Percentiles rank a stretch among this genome's conserved stretches.
These are phyloP conservation scores for Drosophila histrio DNA, from an alignment of 2,888 invertebrate genomes.

Conservation along the genomic window DNA sequence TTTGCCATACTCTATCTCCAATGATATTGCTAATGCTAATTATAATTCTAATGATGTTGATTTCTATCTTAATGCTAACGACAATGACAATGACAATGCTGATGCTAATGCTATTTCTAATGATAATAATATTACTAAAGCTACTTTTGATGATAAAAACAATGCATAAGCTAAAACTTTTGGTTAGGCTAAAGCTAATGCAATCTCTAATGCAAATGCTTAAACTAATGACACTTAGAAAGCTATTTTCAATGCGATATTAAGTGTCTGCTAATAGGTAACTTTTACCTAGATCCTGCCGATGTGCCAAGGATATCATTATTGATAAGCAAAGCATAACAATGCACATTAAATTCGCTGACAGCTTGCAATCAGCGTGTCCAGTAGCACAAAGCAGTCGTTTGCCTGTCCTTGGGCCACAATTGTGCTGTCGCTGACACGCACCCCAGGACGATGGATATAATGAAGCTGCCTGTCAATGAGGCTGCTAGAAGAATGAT, in stretches of 20 bases:
- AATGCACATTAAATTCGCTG: slow-evolving; percentile 43
- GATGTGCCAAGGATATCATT: neutral
- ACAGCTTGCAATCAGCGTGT: slow-evolving; percentile 30
- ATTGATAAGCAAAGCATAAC: slow-evolving; percentile 11
- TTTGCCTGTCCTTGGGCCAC: slow-evolving; percentile 31
- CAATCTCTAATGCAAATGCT: neutral
- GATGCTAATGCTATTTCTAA: neutral
- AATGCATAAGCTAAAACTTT: neutral
- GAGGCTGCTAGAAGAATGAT: neutral
- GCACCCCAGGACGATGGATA: slow-evolving; percentile 18
- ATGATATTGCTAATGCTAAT: slow-evolving; percentile 3
- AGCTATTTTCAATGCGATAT: neutral
- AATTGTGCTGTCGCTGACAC: slow-evolving; percentile 34
- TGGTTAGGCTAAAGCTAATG: neutral
- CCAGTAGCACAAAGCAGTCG: slow-evolving; percentile 7
- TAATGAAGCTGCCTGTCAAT: slow-evolving; percentile 41
- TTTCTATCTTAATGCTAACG: neutral
- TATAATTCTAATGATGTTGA: slow-evolving; percentile 1
- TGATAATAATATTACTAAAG: neutral
- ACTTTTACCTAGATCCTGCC: neutral
- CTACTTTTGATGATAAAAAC: neutral
- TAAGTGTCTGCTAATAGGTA: neutral
- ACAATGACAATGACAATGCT: neutral
- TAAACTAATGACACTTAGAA: neutral
- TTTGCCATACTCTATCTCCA: too few relatives aligned